phyloP scores from a whole-genome alignment of 2,888 invertebrate genomes.

The Pantelozetes paolii region DNA sequence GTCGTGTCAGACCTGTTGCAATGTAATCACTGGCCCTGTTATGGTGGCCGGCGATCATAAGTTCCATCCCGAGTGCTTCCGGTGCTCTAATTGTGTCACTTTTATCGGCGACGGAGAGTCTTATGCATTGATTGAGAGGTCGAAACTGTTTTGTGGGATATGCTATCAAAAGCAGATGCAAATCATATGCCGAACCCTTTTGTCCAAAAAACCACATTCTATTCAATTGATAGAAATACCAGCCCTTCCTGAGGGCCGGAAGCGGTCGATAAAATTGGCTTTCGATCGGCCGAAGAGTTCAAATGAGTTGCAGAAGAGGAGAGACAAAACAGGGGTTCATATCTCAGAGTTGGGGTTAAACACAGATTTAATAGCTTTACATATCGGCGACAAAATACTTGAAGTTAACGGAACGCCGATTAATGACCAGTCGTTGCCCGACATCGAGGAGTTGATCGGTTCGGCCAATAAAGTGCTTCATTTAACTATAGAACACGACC shows the following conservation, averaged over 20 bases:
- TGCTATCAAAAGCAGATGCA: conserved; percentile 72
- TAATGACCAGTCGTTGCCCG: conserved; percentile 71
- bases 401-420: conserved; percentile 89
- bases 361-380: conserved; percentile 62
- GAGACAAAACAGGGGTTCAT: conserved; percentile 19
- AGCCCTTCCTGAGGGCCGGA: conserved; percentile 54
- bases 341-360: conserved; percentile 64
- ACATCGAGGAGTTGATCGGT: conserved; percentile 55
- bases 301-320: neutral
- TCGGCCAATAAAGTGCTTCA: conserved; percentile 54
- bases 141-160: conserved; percentile 75
- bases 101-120: conserved; percentile 89
- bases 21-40: conserved; percentile 80
- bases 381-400: conserved; percentile 85
- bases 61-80: conserved; percentile 93
- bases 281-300: conserved; percentile 57
- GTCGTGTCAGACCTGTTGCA: conserved; percentile 80
- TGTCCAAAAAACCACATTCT: conserved; percentile 63
- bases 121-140: conserved; percentile 83
- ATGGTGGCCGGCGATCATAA: conserved; percentile 90
- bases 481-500: conserved; percentile 84
- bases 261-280: conserved; percentile 63
- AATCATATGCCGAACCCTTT: conserved; percentile 50
- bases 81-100: conserved; percentile 71
- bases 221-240: conserved; percentile 79